These are phyloP conservation scores for Galago senegalensis DNA, from an alignment of 2,797 vertebrate genomes.

Conservation along the genomic window DNA sequence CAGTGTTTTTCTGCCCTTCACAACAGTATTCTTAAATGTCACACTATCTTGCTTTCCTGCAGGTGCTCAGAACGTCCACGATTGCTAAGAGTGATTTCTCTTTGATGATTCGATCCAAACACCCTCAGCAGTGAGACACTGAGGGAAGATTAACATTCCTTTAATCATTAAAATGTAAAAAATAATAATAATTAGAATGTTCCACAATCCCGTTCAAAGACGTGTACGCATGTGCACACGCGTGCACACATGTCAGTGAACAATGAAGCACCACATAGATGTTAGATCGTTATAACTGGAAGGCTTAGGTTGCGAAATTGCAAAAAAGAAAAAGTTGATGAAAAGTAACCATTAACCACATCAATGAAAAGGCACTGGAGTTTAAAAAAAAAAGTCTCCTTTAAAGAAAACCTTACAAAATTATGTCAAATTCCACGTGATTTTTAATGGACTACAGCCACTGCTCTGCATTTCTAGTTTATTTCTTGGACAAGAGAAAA, in stretches of 20 bases:
- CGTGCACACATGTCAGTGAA: neutral
- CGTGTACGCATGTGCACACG: rapidly evolving
- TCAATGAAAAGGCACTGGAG: conserved; percentile 65
- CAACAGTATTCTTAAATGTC: neutral
- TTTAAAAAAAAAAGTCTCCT: conserved; percentile 53
- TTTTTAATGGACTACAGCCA: conserved; percentile 75
- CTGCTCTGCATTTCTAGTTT: conserved; percentile 71
- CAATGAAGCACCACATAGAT: neutral
- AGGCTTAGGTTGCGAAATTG: conserved; percentile 55
- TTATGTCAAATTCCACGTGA: conserved; percentile 67
- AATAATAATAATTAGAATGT: neutral
- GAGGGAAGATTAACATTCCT: neutral
- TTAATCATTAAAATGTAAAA: neutral
- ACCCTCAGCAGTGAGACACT: neutral
- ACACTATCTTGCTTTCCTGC: neutral
- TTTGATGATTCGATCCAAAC: neutral
- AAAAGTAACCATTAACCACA: conserved; percentile 69
- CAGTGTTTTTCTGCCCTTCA: neutral
- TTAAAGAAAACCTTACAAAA: conserved; percentile 76
- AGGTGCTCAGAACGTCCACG: neutral
- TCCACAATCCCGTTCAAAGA: neutral
- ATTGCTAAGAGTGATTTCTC: conserved; percentile 38
- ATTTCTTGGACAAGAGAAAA: conserved; percentile 76
- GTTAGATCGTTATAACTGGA: neutral
- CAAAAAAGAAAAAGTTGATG: conserved; percentile 29